Percentiles rank a stretch among this genome's conserved stretches.
phyloP scores from a whole-genome alignment of 2,113 vertebrate species.

The Phaetusa simplex region DNA sequence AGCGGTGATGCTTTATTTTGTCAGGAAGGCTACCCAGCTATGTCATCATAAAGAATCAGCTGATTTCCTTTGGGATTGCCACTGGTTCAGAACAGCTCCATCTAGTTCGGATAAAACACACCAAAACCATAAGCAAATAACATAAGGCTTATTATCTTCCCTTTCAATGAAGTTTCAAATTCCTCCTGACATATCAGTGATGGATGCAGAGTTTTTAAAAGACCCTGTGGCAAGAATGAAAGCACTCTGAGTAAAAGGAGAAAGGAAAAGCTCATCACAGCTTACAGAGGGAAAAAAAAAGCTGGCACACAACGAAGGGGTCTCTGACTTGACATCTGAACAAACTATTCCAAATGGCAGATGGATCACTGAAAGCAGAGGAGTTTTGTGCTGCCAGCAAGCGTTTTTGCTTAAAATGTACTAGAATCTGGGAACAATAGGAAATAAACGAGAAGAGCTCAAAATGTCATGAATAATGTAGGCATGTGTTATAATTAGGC shows the following conservation, averaged over 20 bases:
- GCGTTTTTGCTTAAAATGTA: not conserved
- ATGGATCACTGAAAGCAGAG: slow-evolving; percentile 2
- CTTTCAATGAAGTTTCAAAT: slow-evolving; percentile 1
- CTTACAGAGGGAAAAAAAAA: not conserved
- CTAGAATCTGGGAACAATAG: not conserved
- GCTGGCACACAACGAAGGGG: not conserved
- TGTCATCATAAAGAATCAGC: slow-evolving; percentile 8
- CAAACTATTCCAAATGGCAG: slow-evolving; percentile 5
- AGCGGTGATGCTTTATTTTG: not conserved
- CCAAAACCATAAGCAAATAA: not conserved
- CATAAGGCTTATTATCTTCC: slow-evolving; percentile 25
- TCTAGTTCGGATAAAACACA: not conserved
- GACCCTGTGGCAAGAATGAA: not conserved
- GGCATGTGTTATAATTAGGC: not conserved
- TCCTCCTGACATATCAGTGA: not conserved
- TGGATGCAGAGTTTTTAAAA: not conserved
- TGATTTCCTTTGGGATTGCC: slow-evolving; percentile 36
- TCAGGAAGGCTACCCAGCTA: slow-evolving; percentile 27
- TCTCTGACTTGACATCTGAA: not conserved
- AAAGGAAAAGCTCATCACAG: slow-evolving; percentile 5
- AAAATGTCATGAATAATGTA: slow-evolving; percentile 7
- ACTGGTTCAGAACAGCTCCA: not conserved
- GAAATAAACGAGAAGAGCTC: slow-evolving; percentile 11
- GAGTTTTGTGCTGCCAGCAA: slow-evolving; percentile 8
- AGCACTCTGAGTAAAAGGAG: not conserved